A percentile compares a stretch with the other conserved stretches of the same genome.
Evolutionary conservation across 2,888 invertebrate species (phyloP).

Genomic region (Dorcus hopei): DNA sequence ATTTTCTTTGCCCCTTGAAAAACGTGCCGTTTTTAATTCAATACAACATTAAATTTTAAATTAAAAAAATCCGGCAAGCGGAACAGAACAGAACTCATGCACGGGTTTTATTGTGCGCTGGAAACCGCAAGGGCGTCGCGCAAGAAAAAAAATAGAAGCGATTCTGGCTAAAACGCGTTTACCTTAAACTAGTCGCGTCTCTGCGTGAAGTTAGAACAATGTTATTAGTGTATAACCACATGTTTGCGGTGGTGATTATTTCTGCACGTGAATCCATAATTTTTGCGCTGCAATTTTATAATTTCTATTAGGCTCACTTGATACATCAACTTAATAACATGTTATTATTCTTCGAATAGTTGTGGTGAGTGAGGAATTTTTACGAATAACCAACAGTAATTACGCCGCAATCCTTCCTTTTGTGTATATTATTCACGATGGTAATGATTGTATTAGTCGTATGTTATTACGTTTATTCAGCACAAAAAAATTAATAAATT

Average conservation of each 20-base stretch:
- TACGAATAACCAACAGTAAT: background rate
- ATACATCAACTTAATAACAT: conserved; percentile 17
- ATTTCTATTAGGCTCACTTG: conserved; percentile 34
- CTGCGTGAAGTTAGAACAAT: conserved; percentile 22
- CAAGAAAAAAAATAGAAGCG: background rate
- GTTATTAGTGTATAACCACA: conserved; percentile 41
- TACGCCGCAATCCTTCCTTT: background rate
- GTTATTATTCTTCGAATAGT: conserved; percentile 12
- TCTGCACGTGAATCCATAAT: conserved; percentile 42
- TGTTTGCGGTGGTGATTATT: conserved; percentile 40
- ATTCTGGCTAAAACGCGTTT: background rate
- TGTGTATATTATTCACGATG: background rate
- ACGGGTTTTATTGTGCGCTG: background rate
- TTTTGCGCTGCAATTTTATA: conserved; percentile 34
- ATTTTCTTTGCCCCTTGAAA: no score
- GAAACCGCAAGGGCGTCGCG: background rate
- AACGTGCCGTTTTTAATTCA: no score
- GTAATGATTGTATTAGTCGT: conserved; percentile 1
- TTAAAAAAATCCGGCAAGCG: no score
- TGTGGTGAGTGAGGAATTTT: background rate
- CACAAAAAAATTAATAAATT: background rate
- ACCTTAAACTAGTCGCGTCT: background rate
- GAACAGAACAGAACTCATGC: no score
- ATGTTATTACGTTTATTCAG: background rate
- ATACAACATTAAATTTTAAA: no score